A percentile compares a stretch with the other conserved stretches of the same genome.
Conservation (phyloP, 2,888 invertebrate species). For the Tipula unca region DNA sequence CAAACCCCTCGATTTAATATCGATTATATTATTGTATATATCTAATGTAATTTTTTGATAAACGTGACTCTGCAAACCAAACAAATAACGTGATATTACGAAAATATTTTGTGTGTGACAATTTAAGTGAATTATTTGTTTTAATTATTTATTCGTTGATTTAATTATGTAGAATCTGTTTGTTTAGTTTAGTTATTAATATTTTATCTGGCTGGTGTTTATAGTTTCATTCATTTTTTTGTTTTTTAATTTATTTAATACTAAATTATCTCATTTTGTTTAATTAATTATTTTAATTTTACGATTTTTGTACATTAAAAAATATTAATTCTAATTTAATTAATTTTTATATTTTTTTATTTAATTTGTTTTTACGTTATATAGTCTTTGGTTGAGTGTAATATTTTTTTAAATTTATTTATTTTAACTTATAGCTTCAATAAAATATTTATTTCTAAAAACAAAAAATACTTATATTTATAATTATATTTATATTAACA, state of each 20-base stretch:
- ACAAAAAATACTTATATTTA: neutral
- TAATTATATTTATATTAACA: neutral
- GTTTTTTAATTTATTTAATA: neutral
- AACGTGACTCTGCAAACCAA: neutral
- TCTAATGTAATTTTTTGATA: neutral
- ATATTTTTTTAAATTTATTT: neutral
- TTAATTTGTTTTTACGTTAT: neutral
- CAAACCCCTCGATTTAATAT: neutral
- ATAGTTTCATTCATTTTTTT: too few species aligned
- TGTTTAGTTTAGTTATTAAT: neutral
- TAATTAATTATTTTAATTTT: neutral
- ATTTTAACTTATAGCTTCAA: neutral
- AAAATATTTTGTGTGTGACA: neutral
- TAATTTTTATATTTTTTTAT: neutral
- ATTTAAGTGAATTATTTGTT: neutral
- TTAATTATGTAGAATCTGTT: neutral
- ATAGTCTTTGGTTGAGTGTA: conserved; percentile 14
- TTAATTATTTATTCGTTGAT: neutral
- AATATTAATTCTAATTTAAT: neutral
- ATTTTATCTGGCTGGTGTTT: neutral
- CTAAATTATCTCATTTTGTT: neutral
- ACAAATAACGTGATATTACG: neutral
- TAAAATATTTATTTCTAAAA: neutral
- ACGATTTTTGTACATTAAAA: neutral
- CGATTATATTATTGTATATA: neutral